Evolutionary conservation across 2,797 vertebrate species (phyloP), one percentile per base, ranked within the genome.

Genomic region (Microhierax caerulescens): DNA sequence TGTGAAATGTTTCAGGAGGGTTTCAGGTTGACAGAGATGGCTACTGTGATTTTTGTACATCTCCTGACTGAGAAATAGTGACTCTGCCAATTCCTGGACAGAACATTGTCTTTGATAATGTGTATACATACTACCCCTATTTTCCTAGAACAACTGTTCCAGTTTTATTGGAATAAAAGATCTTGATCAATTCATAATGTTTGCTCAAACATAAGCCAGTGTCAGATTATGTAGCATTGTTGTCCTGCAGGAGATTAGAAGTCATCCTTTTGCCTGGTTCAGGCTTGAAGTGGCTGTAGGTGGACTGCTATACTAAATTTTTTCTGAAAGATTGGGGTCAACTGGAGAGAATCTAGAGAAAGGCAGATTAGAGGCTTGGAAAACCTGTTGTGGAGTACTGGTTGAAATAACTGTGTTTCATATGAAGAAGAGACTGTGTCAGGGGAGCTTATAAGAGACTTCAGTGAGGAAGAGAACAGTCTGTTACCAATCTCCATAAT

Each of bases 281-380:
- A 80, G 72, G 43, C 51, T 87, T 88, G 68, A 90, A 76, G 74
- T 79, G 75, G 82, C 68, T 73, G 43, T 93, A 91, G 82, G 72
- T 94, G 39, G 64, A 70, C 68, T 80, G 68, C 36, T 90, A 24
- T 48, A 63, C 48, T 59, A 80, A 80, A 79, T 91, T 85, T 80
- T 92, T 85, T 17, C 27, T 85, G 72, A 94, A 95, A 88, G 60
- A 68, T 94, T 94, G 83, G 79, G 82, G 78, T 94, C 90, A 88
- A 5, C 68, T 85, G 88, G 75, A 91, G 69, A 56, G 51, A 79
- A 63, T 74, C 28, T 41, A 91, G 68, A 77, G 47, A 51, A 77
- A 28, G 47, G 28, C 39, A 88, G 34, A 81, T 85, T 30, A 93
- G 69, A 90, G 45, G 41, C 77, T 86, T 47, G 48, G 74, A 82